Base-by-base conservation (phyloP, 2,113 vertebrate genomes). In the Vimba vimba region DNA sequence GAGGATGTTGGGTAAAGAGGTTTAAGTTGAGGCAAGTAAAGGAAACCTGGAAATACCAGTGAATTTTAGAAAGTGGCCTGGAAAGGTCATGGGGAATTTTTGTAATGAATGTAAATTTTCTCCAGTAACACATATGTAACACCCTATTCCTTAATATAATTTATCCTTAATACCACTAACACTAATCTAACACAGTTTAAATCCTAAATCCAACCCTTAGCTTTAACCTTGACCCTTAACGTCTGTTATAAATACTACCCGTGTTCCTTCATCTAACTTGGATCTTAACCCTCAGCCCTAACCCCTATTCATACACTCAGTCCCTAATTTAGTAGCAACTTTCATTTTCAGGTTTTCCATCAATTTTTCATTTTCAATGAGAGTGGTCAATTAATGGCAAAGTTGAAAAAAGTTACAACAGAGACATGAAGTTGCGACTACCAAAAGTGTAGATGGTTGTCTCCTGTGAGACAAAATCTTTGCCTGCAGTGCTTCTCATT, bases 1-100 rank as follows among this genome's bases (percentile, higher is more conserved):
- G 55, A 60, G 52, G 33, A 39, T 36, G 21, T 79, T 59, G 23
- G 33, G 77, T 25, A 79, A 79, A 43, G 77, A 78, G 25, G 52
- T 57, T 30, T 4, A 30, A 52, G 15, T 25, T 27, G 12, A n/a
- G 52, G 52, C 5, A 55, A 55, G 17, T 55, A 55, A 55, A 13
- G 23, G 21, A 60, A 39, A 36, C 30, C 21, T 43, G 52, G 39
- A 87, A 75, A 27, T 74, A 50, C 59, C 47, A 10, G 7, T 62
- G 27, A 21, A 30, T 77, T 77, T 77, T 33, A 55, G 17, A 77
- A 30, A 33, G 47, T 77, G 15, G 25, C 15, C 50, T 77, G 74
- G 47, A 55, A 47, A 74, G 1, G 21, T 74, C 23, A 45, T 15
- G 12, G 43, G 39, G 71, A 47, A 47, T 74, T 45, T 74, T 6